Percentiles rank a stretch among this genome's conserved stretches.
These are phyloP conservation scores for Notodonta ziczac DNA, from an alignment of 2,888 invertebrate species.

Conservation along the genomic window DNA sequence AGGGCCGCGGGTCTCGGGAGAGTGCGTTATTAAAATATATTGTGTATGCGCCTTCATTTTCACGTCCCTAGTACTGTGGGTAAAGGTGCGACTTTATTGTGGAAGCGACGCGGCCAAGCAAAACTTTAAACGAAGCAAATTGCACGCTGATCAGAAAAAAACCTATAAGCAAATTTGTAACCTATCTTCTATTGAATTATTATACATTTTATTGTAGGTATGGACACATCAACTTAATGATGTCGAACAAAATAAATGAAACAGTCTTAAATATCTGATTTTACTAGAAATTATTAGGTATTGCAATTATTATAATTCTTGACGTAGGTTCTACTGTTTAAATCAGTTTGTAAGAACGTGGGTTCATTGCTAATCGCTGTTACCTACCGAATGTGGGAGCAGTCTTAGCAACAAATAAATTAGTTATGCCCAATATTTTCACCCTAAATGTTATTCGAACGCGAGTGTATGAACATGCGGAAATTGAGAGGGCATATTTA, in stretches of 20 bases:
- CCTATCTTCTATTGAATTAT: too few relatives aligned
- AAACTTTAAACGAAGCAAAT: too few relatives aligned
- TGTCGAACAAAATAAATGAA: too few relatives aligned
- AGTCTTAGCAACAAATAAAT: constrained; percentile 67
- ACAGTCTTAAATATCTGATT: too few relatives aligned
- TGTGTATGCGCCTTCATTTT: constrained; percentile 71
- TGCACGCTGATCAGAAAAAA: too few relatives aligned
- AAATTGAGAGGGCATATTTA: constrained; percentile 79
- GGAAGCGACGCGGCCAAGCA: constrained; percentile 23
- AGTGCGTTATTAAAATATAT: constrained; percentile 82
- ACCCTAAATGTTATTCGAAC: constrained; percentile 77
- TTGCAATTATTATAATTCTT: too few relatives aligned
- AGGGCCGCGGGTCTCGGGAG: constrained; percentile 64
- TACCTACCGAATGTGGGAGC: constrained; percentile 3
- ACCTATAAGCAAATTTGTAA: too few relatives aligned
- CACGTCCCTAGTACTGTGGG: constrained; percentile 51
- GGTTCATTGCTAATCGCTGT: constrained; percentile 15
- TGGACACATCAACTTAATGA: too few relatives aligned
- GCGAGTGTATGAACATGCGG: constrained; percentile 69
- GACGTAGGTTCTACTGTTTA: too few relatives aligned
- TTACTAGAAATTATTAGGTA: too few relatives aligned
- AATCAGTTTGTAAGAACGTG: too few relatives aligned
- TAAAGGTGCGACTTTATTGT: constrained; percentile 16
- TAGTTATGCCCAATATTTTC: constrained; percentile 80
- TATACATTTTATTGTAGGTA: too few relatives aligned